phyloP scores from a whole-genome alignment of 2,113 vertebrate genomes.

The Nycticebus coucang region DNA sequence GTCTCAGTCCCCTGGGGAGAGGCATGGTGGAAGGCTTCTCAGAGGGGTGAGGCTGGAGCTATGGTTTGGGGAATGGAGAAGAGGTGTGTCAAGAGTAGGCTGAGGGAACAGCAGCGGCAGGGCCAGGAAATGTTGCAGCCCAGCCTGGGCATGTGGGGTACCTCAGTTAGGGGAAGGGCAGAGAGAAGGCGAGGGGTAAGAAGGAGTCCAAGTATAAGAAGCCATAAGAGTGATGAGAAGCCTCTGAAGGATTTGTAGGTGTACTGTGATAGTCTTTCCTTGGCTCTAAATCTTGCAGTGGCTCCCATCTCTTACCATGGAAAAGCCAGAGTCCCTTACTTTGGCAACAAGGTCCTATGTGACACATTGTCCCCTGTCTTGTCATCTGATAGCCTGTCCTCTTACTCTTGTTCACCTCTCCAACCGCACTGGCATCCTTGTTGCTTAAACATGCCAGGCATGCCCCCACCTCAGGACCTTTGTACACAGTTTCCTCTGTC shows the following conservation, averaged over 20 bases:
- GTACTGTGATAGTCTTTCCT: not conserved
- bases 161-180: not conserved
- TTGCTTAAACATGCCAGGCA: not conserved
- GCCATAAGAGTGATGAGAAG: not conserved
- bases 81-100: not conserved
- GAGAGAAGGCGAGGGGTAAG: not conserved
- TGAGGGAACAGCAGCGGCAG: not conserved
- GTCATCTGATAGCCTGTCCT: not conserved
- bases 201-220: not conserved
- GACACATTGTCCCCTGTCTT: not conserved
- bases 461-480: not conserved
- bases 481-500: not conserved
- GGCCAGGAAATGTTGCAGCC: not conserved
- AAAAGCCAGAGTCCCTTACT: not conserved
- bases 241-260: not conserved
- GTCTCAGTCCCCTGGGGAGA: not conserved
- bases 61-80: not conserved
- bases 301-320: not conserved
- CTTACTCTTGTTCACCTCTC: not conserved
- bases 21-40: not conserved
- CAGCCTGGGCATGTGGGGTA: not conserved
- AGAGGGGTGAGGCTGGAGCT: not conserved
- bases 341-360: not conserved
- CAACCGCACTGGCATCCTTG: not conserved
- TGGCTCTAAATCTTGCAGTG: not conserved